Percentiles rank a stretch among this genome's conserved stretches.
Conservation (phyloP, 2,888 invertebrate species). For the Tipula vernalis region DNA sequence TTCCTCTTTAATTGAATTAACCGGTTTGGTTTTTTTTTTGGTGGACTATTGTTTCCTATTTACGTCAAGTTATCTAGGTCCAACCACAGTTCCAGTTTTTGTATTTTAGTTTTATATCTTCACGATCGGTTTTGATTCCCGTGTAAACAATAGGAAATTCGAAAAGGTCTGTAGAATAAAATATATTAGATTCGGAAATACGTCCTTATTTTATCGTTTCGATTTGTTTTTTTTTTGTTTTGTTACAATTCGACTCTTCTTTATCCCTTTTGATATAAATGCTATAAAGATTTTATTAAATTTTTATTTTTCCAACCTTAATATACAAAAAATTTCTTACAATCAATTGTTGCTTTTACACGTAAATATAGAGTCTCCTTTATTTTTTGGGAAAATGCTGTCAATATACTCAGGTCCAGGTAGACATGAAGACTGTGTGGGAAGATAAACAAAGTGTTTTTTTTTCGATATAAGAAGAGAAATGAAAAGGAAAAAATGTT, state of each 20-base stretch:
- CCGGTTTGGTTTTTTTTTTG: background rate
- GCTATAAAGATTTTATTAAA: background rate
- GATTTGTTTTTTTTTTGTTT: background rate
- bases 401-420: background rate
- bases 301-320: background rate
- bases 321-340: background rate
- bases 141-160: background rate
- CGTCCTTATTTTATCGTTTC: background rate
- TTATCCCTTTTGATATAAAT: background rate
- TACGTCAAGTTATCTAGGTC: background rate
- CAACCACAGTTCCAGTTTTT: background rate
- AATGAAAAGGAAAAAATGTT: background rate
- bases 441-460: background rate
- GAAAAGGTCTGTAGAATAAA: background rate
- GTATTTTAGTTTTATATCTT: background rate
- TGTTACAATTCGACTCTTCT: background rate
- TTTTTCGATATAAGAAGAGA: background rate
- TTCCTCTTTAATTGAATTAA: background rate
- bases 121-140: background rate
- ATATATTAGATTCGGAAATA: background rate
- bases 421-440: background rate
- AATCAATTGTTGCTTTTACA: background rate
- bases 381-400: too few species aligned
- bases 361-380: too few species aligned
- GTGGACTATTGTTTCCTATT: background rate